Conservation (phyloP, 1,140 invertebrate genomes). For the Drosophila triauraria region DNA sequence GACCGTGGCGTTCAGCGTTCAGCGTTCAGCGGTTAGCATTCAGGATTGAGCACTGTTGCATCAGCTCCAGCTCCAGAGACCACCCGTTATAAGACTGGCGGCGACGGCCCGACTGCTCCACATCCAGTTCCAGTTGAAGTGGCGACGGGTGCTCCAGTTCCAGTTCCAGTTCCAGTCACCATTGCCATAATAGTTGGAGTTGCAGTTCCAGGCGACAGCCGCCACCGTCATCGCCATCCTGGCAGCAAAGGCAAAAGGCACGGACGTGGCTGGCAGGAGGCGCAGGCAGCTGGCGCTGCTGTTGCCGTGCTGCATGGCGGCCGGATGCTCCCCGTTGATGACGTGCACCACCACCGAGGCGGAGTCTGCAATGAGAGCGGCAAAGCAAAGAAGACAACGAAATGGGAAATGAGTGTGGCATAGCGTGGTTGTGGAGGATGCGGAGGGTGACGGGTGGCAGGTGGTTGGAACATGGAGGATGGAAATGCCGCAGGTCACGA, state of each 20-base stretch:
- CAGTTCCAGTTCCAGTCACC: slow-evolving; percentile 49
- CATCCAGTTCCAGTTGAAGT: slow-evolving; percentile 32
- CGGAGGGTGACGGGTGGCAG: background rate
- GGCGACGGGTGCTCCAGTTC: slow-evolving; percentile 37
- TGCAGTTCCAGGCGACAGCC: slow-evolving; percentile 71
- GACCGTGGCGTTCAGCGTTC: slow-evolving; percentile 54
- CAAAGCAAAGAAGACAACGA: background rate
- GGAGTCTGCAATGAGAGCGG: slow-evolving; percentile 85
- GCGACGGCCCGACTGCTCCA: slow-evolving; percentile 3
- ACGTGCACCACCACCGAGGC: slow-evolving; percentile 89
- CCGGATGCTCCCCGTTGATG: slow-evolving; percentile 90
- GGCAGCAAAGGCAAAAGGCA: slow-evolving; percentile 72
- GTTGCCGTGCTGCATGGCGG: slow-evolving; percentile 90
- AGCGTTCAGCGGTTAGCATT: slow-evolving; percentile 31
- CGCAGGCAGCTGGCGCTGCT: slow-evolving; percentile 83
- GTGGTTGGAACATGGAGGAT: background rate
- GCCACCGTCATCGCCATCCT: slow-evolving; percentile 54
- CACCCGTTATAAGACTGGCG: background rate
- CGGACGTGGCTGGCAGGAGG: slow-evolving; percentile 48
- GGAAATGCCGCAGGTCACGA: slow-evolving; percentile 20
- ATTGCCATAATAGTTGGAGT: slow-evolving; percentile 36
- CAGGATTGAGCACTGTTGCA: slow-evolving; percentile 24
- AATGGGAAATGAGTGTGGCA: slow-evolving; percentile 37
- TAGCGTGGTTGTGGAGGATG: background rate
- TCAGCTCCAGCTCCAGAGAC: slow-evolving; percentile 60